Base-by-base conservation (phyloP, 2,797 vertebrate species). In the Falco peregrinus region DNA sequence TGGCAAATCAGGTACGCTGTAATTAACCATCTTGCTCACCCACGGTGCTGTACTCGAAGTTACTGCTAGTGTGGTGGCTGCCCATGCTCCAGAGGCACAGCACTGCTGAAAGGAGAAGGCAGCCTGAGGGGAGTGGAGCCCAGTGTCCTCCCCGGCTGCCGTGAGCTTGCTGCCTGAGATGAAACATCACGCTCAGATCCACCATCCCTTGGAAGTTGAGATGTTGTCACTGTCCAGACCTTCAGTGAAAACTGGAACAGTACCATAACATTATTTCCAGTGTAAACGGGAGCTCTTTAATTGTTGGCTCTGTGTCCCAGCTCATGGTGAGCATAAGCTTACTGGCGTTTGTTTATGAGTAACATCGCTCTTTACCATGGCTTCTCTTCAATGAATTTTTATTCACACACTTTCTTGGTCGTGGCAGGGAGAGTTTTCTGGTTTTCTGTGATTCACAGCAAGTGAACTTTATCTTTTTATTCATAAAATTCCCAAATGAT, bases 401-500 rank as follows among this genome's bases (percentile, higher is more conserved):
- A 91, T 89, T 94, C 86, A 89, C 69, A 64, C 24, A 8, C 41
- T 59, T 77, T 61, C 64, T 87, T 91, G 69, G 51, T 94, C 18
- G 1, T 48, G 71, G n/a, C 82, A 90, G 67, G 69, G 69, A 91
- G 74, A 90, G 29, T 68, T 59, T 88, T 95, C 84, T 90, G 56
- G 6, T 48, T 89, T 94, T 91, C 47, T 82, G 51, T 95, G 90
- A 93, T 90, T 94, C 93, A 86, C 57, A 82, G 84, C 47, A 70
- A 91, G 16, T 90, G 89, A 95, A 91, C 77, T 93, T 94, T 90
- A 89, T 94, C 39, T 60, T 93, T 95, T 87, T 95, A 87, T 94
- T 94, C 95, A 80, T 73, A 93, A 87, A 97, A 96, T 94, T 91
- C 92, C 94, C 75, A 91, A 88, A 77, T 61, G 84, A 93, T 91